Percentiles rank a stretch among this genome's conserved stretches.
phyloP scores from a whole-genome alignment of 2,888 invertebrate species.

The Yponomeuta cagnagella region DNA sequence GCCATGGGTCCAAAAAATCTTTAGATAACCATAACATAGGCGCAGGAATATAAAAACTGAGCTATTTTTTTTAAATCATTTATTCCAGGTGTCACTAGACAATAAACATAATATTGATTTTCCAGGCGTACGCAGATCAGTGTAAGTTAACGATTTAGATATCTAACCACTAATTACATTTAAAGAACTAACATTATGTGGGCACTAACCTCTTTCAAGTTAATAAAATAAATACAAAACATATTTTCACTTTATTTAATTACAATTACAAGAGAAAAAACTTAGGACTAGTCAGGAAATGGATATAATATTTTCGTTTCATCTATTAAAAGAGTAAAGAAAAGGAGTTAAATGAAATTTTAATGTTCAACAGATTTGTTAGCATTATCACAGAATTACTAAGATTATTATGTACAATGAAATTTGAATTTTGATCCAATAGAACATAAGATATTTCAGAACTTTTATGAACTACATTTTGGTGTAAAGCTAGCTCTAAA shows the following conservation, averaged over 20 bases:
- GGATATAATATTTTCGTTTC: not conserved
- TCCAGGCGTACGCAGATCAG: constrained; percentile 15
- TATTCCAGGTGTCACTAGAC: constrained; percentile 5
- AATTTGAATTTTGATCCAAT: constrained; percentile 16
- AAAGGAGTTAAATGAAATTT: not conserved
- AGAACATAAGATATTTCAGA: not conserved
- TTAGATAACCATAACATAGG: not conserved
- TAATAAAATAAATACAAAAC: constrained; percentile 49
- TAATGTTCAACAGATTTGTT: not conserved
- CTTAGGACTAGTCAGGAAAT: constrained; percentile 65
- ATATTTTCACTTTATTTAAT: constrained; percentile 38
- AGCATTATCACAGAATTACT: constrained; percentile 69
- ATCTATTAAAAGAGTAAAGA: not conserved
- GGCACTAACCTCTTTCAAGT: not conserved
- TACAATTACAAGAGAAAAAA: constrained; percentile 40
- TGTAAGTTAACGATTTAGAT: constrained; percentile 15
- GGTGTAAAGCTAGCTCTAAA: constrained; percentile 67
- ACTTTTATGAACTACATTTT: constrained; percentile 56
- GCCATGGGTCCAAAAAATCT: no score
- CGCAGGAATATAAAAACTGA: not conserved
- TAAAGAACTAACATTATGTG: not conserved
- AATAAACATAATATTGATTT: constrained; percentile 15
- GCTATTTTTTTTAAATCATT: constrained; percentile 9
- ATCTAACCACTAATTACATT: not conserved
- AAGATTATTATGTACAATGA: constrained; percentile 52